phyloP scores from a whole-genome alignment of 1,140 invertebrate species.

The Drosophila pandora region DNA sequence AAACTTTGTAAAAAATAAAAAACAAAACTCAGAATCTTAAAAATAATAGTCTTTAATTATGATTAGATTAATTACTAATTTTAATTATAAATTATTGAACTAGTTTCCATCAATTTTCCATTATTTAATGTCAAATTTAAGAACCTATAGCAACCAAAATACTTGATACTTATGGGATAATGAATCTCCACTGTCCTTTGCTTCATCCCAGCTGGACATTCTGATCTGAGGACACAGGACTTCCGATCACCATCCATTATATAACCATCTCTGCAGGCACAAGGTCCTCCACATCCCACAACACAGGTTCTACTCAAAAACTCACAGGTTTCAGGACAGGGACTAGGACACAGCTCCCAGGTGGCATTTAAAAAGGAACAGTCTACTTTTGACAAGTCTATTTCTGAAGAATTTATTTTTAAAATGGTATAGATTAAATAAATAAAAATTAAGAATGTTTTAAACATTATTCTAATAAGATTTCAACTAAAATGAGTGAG shows the following conservation, averaged over 20 bases:
- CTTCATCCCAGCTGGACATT: neutral
- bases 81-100: no score
- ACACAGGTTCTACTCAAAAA: conserved; percentile 10
- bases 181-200: conserved; percentile 1
- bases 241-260: conserved; percentile 16
- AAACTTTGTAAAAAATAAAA: conserved; percentile 8
- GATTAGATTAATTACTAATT: no score
- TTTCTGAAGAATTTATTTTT: neutral
- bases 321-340: conserved; percentile 26
- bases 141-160: conserved; percentile 16
- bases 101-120: no score
- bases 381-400: neutral
- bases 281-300: conserved; percentile 12
- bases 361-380: conserved; percentile 13
- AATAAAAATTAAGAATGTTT: neutral
- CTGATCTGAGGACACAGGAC: conserved; percentile 12
- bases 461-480: neutral
- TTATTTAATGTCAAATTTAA: conserved; percentile 9
- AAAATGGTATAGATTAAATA: neutral
- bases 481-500: neutral
- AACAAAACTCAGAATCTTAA: neutral
- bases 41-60: no score
- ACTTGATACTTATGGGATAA: conserved; percentile 18
- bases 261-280: conserved; percentile 25
- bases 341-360: conserved; percentile 6